phyloP scores from a whole-genome alignment of 2,113 vertebrate species.

The Ursus arctos region DNA sequence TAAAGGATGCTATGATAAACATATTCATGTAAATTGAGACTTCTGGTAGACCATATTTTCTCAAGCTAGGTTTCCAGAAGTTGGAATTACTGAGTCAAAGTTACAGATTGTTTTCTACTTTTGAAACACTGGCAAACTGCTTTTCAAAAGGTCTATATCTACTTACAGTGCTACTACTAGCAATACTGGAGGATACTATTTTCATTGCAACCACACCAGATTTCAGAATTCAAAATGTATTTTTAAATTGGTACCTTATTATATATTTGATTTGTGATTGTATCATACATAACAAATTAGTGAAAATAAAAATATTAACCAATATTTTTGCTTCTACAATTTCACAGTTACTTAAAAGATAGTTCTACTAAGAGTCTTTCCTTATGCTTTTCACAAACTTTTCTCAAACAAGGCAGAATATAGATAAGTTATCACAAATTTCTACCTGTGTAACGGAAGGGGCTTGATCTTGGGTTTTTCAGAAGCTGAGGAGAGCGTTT shows the following conservation, averaged over 20 bases:
- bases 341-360: slow-evolving; percentile 57
- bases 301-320: slow-evolving; percentile 18
- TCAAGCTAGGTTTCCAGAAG: slow-evolving; percentile 49
- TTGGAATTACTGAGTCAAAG: background rate
- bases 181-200: background rate
- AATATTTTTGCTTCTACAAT: slow-evolving; percentile 32
- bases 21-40: background rate
- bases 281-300: background rate
- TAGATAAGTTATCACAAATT: slow-evolving; percentile 53
- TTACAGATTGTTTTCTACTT: background rate
- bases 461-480: slow-evolving; percentile 91
- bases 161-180: background rate
- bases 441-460: slow-evolving; percentile 90
- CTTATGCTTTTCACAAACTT: background rate
- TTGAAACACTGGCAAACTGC: slow-evolving; percentile 27
- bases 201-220: background rate
- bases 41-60: slow-evolving; percentile 39
- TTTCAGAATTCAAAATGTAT: slow-evolving; percentile 35
- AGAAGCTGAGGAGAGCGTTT: slow-evolving; percentile 87
- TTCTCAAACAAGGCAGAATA: slow-evolving; percentile 49
- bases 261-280: slow-evolving; percentile 41
- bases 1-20: background rate
- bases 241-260: background rate
- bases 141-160: slow-evolving; percentile 4
- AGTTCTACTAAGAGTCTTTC: slow-evolving; percentile 36